Percentiles rank a stretch among this genome's conserved stretches.
Conservation (phyloP, 2,113 vertebrate genomes). For the Antechinus stuartii region DNA sequence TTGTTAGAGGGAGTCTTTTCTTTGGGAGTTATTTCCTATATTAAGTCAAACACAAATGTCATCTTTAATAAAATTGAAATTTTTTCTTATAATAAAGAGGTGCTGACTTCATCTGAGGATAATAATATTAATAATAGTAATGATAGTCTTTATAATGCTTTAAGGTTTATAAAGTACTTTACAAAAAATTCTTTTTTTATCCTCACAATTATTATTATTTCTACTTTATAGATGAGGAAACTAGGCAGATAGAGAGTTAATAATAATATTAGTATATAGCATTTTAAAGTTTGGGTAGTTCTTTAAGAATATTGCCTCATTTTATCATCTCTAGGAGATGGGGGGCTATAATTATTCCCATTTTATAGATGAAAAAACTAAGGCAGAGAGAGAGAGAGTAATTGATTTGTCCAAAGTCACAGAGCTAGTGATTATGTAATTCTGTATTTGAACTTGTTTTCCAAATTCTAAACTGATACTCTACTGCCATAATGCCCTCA, state of each 20-base stretch:
- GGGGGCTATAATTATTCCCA: not conserved
- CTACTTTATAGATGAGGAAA: not conserved
- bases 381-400: not conserved
- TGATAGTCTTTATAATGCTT: not conserved
- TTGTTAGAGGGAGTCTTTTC: not conserved
- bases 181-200: not conserved
- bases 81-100: not conserved
- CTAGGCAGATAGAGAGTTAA: not conserved
- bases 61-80: not conserved
- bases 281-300: not conserved
- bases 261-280: not conserved
- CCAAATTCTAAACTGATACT: not conserved
- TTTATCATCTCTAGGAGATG: not conserved
- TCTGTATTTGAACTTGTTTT: not conserved
- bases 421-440: not conserved
- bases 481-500: not conserved
- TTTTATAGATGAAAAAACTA: not conserved
- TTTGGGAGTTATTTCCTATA: not conserved
- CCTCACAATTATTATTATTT: not conserved
- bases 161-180: not conserved
- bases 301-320: not conserved
- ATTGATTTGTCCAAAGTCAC: not conserved
- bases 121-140: not conserved
- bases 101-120: not conserved
- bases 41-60: not conserved